Base-by-base conservation (phyloP, 2,888 invertebrate genomes). In the Lasiommata megera region DNA sequence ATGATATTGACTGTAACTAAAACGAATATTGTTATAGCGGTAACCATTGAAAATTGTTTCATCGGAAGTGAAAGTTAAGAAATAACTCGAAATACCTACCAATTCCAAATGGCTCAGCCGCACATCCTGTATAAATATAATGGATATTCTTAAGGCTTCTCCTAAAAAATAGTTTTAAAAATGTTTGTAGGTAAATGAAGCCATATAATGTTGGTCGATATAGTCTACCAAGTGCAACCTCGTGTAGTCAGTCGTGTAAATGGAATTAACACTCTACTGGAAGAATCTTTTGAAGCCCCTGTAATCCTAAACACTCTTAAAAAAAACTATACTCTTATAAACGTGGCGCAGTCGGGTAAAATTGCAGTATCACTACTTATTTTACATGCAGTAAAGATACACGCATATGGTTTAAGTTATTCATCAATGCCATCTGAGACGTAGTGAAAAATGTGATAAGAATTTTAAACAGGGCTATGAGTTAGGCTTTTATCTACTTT, bases 11-110 rank as follows among this genome's bases (percentile, higher is more conserved):
- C 34, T 54, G 57, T 38, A 51, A 17, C 50, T 37, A 57, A 57
- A 51, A 12, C 31, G 40, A 12, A 56, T 51, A 47, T 51, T 58
- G 36, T 50, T 51, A 50, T 52, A 43, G 34, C 34, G 36, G 47
- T 48, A 37, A 50, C 60, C 58, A 54, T 60, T 46, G 44, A 55
- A 55, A 62, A 62, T 60, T 51, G 50, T 54, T 60, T 63, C 58
- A 54, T 58, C 8, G 50, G 8, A 16, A 58, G 60, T 44, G 62
- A 63, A 60, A 60, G 62, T 38, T 58, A 40, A 51, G 29, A 48
- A 41, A 54, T 52, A 50, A 41, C 40, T 29, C n/a, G 1, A 38
- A 51, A 44, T 34, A 50, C 17, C 16, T 31, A 50, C 31, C 12
- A 50, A 37, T 17, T 28, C 14, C 38, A 37, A 38, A 50, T 36